A percentile compares a stretch with the other conserved stretches of the same genome.
These are phyloP conservation scores for Caenorhabditis brenneri DNA, from an alignment of 1,140 invertebrate species.

Conservation along the genomic window DNA sequence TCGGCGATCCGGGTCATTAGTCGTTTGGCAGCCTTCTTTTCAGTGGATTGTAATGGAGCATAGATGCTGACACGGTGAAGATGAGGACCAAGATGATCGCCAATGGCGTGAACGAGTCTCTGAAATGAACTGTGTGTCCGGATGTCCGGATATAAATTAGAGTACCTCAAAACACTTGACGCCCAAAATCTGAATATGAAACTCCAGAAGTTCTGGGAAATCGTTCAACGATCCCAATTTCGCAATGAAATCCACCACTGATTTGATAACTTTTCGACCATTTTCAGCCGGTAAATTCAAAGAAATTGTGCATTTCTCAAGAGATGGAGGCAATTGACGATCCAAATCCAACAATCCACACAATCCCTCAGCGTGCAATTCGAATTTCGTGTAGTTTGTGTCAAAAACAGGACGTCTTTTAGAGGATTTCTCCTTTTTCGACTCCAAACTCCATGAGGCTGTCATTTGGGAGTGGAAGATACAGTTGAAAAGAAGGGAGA, in stretches of 20 bases:
- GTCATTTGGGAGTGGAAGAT: constrained; percentile 20
- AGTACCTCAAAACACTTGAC: constrained; percentile 34
- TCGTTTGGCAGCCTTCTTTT: neutral
- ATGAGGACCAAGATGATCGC: neutral
- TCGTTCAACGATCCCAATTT: constrained; percentile 15
- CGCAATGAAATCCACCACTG: constrained; percentile 1
- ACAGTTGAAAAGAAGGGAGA: constrained; percentile 29
- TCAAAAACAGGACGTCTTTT: constrained; percentile 5
- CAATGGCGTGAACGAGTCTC: neutral
- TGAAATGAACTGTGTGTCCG: too few relatives aligned
- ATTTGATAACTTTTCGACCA: neutral
- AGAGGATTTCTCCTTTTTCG: neutral
- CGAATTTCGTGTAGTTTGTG: neutral
- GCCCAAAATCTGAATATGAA: constrained; percentile 45
- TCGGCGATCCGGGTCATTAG: neutral
- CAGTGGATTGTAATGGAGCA: neutral
- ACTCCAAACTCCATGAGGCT: constrained; percentile 37
- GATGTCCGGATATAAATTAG: too few relatives aligned
- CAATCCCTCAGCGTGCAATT: constrained; percentile 25
- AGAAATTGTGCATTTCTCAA: constrained; percentile 6
- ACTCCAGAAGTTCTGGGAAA: constrained; percentile 31
- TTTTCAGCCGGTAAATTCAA: neutral
- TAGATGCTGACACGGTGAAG: constrained; percentile 13
- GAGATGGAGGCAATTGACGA: neutral
- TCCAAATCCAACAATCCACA: constrained; percentile 32